Evolutionary conservation across 2,888 invertebrate genomes (phyloP).

Genomic region (Anodontia alba): DNA sequence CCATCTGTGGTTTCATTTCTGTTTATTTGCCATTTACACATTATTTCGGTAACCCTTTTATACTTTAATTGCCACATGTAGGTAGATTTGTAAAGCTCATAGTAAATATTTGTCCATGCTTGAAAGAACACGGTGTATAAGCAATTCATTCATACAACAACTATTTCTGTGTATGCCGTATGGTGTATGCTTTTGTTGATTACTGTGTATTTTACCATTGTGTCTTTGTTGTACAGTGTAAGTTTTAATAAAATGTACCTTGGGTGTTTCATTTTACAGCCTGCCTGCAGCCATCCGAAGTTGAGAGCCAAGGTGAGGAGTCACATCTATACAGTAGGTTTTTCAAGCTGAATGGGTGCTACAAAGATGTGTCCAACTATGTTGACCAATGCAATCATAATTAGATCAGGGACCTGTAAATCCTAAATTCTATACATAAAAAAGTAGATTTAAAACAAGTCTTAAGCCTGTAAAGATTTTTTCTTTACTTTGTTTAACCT

Average conservation of each 20-base stretch:
- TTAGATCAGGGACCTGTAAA: no score
- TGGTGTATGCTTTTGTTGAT: conserved; percentile 10
- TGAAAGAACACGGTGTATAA: conserved; percentile 5
- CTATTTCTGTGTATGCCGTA: conserved; percentile 1
- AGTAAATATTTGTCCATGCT: conserved; percentile 17
- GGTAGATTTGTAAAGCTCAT: conserved; percentile 17
- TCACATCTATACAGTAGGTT: conserved; percentile 64
- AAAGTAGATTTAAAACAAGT: no score
- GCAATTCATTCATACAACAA: conserved; percentile 4
- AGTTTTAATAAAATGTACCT: no score
- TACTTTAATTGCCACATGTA: conserved; percentile 15
- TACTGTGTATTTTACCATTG: not conserved
- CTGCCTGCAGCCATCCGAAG: conserved; percentile 59
- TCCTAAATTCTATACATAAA: no score
- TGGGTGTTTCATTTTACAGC: conserved; percentile 52
- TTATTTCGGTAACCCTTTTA: conserved; percentile 14
- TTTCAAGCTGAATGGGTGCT: not conserved
- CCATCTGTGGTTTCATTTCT: not conserved
- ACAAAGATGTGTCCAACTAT: not conserved
- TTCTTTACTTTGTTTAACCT: no score
- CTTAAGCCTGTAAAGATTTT: no score
- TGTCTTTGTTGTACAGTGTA: conserved; percentile 1
- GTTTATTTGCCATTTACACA: conserved; percentile 5
- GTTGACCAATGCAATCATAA: not conserved
- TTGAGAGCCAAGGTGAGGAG: conserved; percentile 63